phyloP scores from a whole-genome alignment of 1,140 invertebrate species.

The Atta texana region DNA sequence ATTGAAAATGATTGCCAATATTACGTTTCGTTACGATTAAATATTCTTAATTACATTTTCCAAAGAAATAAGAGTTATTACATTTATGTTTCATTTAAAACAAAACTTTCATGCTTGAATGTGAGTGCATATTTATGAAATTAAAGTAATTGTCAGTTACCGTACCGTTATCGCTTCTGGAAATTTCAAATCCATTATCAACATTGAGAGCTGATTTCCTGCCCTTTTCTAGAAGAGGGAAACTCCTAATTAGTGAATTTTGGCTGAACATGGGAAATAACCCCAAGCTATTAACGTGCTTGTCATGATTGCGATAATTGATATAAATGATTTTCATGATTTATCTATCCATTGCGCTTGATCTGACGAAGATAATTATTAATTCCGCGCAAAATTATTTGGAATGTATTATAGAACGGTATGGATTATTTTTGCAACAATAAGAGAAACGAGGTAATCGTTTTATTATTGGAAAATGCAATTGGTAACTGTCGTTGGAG shows the following conservation, averaged over 20 bases:
- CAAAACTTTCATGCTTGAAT: neutral
- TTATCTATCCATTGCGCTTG: neutral
- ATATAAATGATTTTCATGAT: conserved; percentile 24
- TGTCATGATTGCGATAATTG: conserved; percentile 38
- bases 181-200: conserved; percentile 46
- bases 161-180: neutral
- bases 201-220: conserved; percentile 58
- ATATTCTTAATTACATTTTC: neutral
- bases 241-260: conserved; percentile 49
- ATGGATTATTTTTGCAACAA: conserved; percentile 3
- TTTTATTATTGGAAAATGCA: neutral
- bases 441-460: neutral
- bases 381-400: neutral
- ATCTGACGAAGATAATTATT: conserved; percentile 19
- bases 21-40: neutral
- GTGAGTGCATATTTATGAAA: neutral
- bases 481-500: neutral
- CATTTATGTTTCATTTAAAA: neutral
- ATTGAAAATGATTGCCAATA: conserved; percentile 1
- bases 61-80: neutral
- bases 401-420: neutral
- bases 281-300: conserved; percentile 40
- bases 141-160: neutral
- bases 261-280: conserved; percentile 33
- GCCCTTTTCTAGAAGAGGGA: conserved; percentile 1